Base-by-base conservation (phyloP, 2,797 vertebrate genomes). In the Coregonus ussuriensis region DNA sequence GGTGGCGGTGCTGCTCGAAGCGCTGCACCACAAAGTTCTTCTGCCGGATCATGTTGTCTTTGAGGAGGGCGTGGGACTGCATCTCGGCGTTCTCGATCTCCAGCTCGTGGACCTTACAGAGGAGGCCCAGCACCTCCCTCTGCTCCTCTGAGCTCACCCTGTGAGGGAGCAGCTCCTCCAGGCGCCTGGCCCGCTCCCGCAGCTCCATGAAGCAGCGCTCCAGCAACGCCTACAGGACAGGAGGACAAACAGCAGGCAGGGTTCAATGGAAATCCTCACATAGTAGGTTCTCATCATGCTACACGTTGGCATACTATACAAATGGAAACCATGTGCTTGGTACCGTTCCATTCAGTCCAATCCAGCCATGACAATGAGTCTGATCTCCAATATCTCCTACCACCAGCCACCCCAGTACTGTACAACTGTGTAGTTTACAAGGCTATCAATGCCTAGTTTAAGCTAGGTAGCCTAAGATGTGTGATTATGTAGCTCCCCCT, bases 41-140 rank as follows among this genome's bases (percentile, higher is more conserved):
- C 80, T 94, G 96, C 5, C 94, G 93, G 82, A 95, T 95, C 69
- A 95, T 92, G 25, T 94, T 95, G 87, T 97, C 95, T 74, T 95
- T 93, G 53, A 97, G 95, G 87, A 96, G 88, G 0, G 95, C 92
- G 9, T 91, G 91, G 0, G 96, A 96, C 86, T 94, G 94, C 86
- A 95, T 95, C 91, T 95, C 95, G 0, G 95, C 90, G 1, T 94
- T 95, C 85, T 95, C 95, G 21, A 96, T 94, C 91, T 97, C 95
- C 75, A 97, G 94, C 87, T 96, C 95, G 2, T 96, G 97, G 72
- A 97, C 95, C 54, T 93, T 96, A 88, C 96, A 95, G 65, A 97
- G 95, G 71, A 98, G 95, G 59, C 93, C 90, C 68, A 97, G 92
- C 51, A 96, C 93, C 88, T 98, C 96, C 0, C 91, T 92, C 87